Evolutionary conservation across 2,888 invertebrate species (phyloP).

Genomic region (Eudasyphora cyanicolor): DNA sequence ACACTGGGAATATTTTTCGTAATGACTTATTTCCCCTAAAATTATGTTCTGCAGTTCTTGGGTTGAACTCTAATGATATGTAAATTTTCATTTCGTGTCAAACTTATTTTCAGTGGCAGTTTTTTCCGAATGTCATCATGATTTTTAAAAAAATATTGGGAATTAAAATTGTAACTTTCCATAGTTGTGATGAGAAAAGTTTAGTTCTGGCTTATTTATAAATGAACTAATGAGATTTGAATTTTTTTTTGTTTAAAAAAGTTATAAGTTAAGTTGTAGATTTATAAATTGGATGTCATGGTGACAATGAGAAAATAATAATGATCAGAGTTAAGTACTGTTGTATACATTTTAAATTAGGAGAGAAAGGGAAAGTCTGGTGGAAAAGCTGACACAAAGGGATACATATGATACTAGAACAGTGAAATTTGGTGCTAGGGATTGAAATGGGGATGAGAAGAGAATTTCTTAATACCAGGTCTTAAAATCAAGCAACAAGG

Average conservation of each 20-base stretch:
- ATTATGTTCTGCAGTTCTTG: neutral
- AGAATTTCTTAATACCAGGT: too few species aligned
- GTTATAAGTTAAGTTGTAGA: neutral
- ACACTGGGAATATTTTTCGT: neutral
- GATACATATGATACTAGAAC: too few species aligned
- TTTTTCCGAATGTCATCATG: constrained; percentile 34
- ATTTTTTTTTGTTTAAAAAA: neutral
- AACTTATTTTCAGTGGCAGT: neutral
- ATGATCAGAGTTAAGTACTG: too few species aligned
- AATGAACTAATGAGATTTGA: constrained; percentile 13
- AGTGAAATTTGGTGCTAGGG: too few species aligned
- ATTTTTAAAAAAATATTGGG: neutral
- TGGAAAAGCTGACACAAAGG: too few species aligned
- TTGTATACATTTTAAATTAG: too few species aligned
- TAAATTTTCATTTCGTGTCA: constrained; percentile 31
- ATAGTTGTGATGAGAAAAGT: neutral
- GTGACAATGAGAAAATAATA: too few species aligned
- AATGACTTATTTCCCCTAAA: constrained; percentile 37
- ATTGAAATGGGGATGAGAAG: too few species aligned
- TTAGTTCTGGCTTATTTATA: neutral
- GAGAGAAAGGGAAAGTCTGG: too few species aligned
- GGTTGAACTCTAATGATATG: constrained; percentile 30
- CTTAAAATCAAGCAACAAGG: too few species aligned
- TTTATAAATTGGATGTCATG: neutral
- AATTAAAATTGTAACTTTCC: neutral